Conservation (phyloP, 2,113 vertebrate species). For the Motacilla tschutschensis region DNA sequence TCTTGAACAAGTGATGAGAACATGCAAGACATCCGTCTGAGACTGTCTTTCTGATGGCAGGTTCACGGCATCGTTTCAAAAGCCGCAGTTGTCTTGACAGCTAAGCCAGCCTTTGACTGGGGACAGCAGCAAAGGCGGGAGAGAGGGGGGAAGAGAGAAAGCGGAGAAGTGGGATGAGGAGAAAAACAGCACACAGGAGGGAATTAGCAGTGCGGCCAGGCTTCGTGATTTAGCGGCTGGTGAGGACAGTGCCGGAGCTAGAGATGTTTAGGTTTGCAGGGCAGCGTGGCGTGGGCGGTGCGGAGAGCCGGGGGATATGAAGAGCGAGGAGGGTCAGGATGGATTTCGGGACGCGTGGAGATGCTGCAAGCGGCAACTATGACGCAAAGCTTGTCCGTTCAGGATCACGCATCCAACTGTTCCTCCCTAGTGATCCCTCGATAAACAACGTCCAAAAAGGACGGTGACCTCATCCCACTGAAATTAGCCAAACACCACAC, state of each 20-base stretch:
- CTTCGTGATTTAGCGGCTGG: neutral
- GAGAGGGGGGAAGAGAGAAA: neutral
- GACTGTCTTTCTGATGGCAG: neutral
- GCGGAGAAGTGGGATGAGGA: neutral
- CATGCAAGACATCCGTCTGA: neutral
- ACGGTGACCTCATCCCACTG: slow-evolving; percentile 50
- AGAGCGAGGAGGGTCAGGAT: neutral
- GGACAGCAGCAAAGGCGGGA: slow-evolving; percentile 2
- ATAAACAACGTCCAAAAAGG: slow-evolving; percentile 51
- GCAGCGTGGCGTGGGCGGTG: slow-evolving; percentile 4
- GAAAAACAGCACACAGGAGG: neutral
- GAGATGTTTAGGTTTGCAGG: neutral
- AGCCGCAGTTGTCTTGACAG: slow-evolving; percentile 32
- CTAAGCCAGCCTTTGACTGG: slow-evolving; percentile 3
- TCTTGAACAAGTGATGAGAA: neutral
- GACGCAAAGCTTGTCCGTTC: slow-evolving; percentile 43
- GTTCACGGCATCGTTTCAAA: neutral
- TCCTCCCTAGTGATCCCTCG: slow-evolving; percentile 46
- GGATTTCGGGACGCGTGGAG: slow-evolving; percentile 1
- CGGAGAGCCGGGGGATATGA: neutral
- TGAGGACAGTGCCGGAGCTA: neutral
- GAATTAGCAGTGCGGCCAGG: neutral
- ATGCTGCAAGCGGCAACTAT: slow-evolving; percentile 38
- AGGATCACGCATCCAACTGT: slow-evolving; percentile 45
- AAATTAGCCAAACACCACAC: slow-evolving; percentile 54